phyloP scores from a whole-genome alignment of 2,113 vertebrate genomes.

The Phaethornis superciliosus region DNA sequence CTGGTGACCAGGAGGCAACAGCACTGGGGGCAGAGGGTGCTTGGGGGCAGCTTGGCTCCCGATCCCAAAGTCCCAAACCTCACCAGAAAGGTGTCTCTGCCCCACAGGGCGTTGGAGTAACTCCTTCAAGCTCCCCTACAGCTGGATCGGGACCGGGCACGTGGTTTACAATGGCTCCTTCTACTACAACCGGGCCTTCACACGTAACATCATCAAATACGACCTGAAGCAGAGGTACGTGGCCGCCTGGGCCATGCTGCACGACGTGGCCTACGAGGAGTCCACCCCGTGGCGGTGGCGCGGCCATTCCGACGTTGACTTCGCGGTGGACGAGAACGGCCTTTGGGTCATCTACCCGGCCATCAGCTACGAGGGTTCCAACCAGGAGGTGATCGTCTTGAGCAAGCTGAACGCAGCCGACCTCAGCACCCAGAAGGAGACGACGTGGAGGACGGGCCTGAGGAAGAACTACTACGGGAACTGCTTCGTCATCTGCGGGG shows the following conservation, averaged over 20 bases:
- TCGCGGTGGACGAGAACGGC: slow-evolving; percentile 93
- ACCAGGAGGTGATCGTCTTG: slow-evolving; percentile 92
- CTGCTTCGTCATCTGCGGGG: slow-evolving; percentile 95
- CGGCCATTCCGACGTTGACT: slow-evolving; percentile 89
- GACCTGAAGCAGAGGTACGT: slow-evolving; percentile 88
- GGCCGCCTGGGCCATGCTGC: slow-evolving; percentile 94
- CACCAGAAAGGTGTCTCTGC: not conserved
- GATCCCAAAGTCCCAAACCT: not conserved
- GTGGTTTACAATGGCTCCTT: slow-evolving; percentile 92
- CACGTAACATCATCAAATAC: slow-evolving; percentile 94
- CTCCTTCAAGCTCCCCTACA: slow-evolving; percentile 96
- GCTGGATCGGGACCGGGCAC: slow-evolving; percentile 95
- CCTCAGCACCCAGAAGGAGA: slow-evolving; percentile 92
- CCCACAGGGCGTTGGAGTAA: slow-evolving; percentile 90
- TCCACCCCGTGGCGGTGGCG: slow-evolving; percentile 88
- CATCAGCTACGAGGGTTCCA: slow-evolving; percentile 89
- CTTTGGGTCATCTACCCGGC: slow-evolving; percentile 96
- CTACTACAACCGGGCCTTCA: slow-evolving; percentile 96
- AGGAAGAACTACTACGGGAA: slow-evolving; percentile 90
- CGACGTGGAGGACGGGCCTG: slow-evolving; percentile 93
- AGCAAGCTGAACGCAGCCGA: slow-evolving; percentile 89
- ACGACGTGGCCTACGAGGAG: slow-evolving; percentile 88
- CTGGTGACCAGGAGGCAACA: not conserved
- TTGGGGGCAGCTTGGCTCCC: fast-evolving
- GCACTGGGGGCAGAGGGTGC: not conserved